Evolutionary conservation across 2,797 vertebrate species (phyloP), one percentile per base, ranked within the genome.

Genomic region (Anolis apletophallus): DNA sequence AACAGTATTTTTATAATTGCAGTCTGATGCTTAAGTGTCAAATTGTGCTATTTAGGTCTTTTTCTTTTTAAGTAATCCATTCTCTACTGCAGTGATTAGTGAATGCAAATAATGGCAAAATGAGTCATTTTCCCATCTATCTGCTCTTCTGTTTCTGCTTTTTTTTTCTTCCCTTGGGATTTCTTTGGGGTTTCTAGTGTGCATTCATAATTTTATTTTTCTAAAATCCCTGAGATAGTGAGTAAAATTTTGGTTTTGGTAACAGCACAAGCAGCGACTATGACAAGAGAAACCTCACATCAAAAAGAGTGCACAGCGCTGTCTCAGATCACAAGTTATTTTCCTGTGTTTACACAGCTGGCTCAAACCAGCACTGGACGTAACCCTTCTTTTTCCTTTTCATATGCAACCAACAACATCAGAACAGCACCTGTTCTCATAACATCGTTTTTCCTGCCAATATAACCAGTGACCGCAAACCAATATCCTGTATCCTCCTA

Each of bases 381-480:
- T 86, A 91, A 14, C 86, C 75, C 68, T 85, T 86, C 79, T 83
- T 68, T 79, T 76, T 88, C 82, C 67, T 87, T 85, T 89, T 86
- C 91, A 89, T 88, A 82, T 85, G 85, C 85, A 73, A 29, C 54
- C 85, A 80, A 1, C 83, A 88, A 69, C 85, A 85, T 89, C 85
- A 86, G 88, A 85, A 86, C 90, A 91, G 89, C 93, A 93, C 91
- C 92, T 94, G 93, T 92, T 92, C 82, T 91, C 79, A 79, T 79
- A 87, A 67, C 88, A 88, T 85, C 67, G 64, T 69, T 87, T 92
- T 75, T 86, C 80, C 85, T 93, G 80, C 85, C 88, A 81, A 21
- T 83, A 14, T 84, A 91, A 88, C 83, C 86, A 87, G 57, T 89
- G 84, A 90, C 90, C 85, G 88, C 90, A 93, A 93, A 91, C 88